Percentiles rank a stretch among this genome's conserved stretches.
These are phyloP conservation scores for Ophion ventricosus DNA, from an alignment of 2,888 invertebrate species.

Conservation along the genomic window DNA sequence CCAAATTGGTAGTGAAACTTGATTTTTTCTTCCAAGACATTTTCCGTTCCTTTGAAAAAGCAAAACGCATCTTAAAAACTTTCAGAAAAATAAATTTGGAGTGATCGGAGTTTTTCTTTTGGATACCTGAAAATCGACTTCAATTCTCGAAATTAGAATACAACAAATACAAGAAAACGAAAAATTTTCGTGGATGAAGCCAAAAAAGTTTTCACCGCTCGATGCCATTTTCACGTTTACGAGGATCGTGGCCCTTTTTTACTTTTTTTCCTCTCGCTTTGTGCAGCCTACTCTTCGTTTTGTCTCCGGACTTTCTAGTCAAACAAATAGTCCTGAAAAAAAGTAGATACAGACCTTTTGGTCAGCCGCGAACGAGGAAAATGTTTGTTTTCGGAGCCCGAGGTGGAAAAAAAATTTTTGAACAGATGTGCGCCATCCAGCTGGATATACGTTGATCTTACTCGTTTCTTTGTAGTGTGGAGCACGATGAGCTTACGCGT, in stretches of 20 bases:
- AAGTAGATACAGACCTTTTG: conserved; percentile 13
- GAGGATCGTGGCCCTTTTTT: background rate
- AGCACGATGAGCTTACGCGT: conserved; percentile 24
- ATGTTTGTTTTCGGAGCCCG: conserved; percentile 13
- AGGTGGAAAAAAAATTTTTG: conserved; percentile 7
- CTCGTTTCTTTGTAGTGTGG: conserved; percentile 13
- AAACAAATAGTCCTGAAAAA: background rate
- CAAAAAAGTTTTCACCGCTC: background rate
- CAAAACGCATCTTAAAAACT: background rate
- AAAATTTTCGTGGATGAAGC: background rate
- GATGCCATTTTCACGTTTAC: background rate
- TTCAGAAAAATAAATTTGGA: background rate
- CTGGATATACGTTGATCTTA: conserved; percentile 28
- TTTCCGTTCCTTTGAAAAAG: background rate
- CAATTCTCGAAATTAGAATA: background rate
- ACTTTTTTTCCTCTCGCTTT: background rate
- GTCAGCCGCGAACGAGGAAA: conserved; percentile 10
- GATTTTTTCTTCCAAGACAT: background rate
- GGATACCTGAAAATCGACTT: too few species aligned
- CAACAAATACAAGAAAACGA: background rate
- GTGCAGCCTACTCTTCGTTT: background rate
- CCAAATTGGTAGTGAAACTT: background rate
- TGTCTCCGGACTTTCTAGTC: background rate
- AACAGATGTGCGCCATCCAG: conserved; percentile 18
- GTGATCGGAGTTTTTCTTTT: too few species aligned